Evolutionary conservation across 2,888 invertebrate genomes (phyloP).

Genomic region (Lepidocyrtoides sp.): DNA sequence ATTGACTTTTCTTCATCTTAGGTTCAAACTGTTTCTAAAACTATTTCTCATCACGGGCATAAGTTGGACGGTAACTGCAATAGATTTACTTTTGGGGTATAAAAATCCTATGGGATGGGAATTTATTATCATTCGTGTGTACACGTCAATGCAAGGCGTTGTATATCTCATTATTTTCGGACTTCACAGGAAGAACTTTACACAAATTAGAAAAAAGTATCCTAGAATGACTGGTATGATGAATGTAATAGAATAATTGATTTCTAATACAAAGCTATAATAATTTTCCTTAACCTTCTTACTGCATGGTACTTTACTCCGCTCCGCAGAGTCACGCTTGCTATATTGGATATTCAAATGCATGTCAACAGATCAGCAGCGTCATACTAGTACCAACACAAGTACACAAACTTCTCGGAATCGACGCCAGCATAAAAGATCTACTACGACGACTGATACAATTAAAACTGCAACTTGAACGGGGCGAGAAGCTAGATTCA

Average conservation of each 20-base stretch:
- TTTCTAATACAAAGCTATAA: neutral
- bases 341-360: neutral
- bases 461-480: no score
- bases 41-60: conserved; percentile 52
- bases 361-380: neutral
- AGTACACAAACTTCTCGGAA: no score
- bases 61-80: conserved; percentile 8
- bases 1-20: neutral
- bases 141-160: conserved; percentile 28
- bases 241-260: neutral
- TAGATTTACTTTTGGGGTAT: conserved; percentile 56
- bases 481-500: no score
- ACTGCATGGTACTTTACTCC: neutral
- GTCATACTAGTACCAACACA: neutral
- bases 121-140: conserved; percentile 33
- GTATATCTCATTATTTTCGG: conserved; percentile 59
- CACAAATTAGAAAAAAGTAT: conserved; percentile 25
- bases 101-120: conserved; percentile 60
- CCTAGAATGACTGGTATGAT: neutral
- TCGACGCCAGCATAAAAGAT: no score
- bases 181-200: conserved; percentile 40
- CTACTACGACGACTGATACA: no score
- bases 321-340: neutral
- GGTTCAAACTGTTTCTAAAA: conserved; percentile 22
- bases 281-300: no score